A percentile compares a stretch with the other conserved stretches of the same genome.
These are phyloP conservation scores for Phoenoteleia sp. DNA, from an alignment of 2,888 invertebrate species.

Conservation along the genomic window DNA sequence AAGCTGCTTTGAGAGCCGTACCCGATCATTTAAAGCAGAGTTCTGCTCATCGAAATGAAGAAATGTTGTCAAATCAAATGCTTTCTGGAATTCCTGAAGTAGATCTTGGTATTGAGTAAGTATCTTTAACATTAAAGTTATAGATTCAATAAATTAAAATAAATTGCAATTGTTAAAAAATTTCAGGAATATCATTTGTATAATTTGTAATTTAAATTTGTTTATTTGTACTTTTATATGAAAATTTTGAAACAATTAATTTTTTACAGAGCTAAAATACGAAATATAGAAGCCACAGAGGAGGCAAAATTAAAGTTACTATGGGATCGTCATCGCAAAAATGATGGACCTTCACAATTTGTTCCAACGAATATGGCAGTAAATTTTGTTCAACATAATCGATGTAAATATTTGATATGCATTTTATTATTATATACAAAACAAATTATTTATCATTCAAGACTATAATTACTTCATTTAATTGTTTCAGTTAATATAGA, in stretches of 20 bases:
- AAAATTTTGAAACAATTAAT: no score
- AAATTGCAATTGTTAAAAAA: no score
- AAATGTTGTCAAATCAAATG: slow-evolving; percentile 99
- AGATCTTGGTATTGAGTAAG: slow-evolving; percentile 98
- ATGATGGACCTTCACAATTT: slow-evolving; percentile 97
- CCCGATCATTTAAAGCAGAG: slow-evolving; percentile 96
- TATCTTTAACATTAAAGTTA: no score
- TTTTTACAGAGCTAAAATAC: slow-evolving; percentile 96
- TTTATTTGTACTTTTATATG: no score
- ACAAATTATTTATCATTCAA: no score
- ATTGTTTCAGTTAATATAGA: slow-evolving; percentile 94
- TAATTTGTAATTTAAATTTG: no score
- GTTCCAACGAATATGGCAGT: slow-evolving; percentile 99
- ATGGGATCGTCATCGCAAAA: slow-evolving; percentile 96
- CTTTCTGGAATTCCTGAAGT: slow-evolving; percentile 99
- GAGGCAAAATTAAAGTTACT: slow-evolving; percentile 98
- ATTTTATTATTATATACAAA: slow-evolving; percentile 35
- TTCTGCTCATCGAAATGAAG: slow-evolving; percentile 96
- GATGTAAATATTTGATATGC: slow-evolving; percentile 90
- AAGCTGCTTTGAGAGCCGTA: slow-evolving; percentile 95
- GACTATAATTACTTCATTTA: not conserved
- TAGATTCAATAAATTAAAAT: no score
- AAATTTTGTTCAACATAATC: slow-evolving; percentile 98
- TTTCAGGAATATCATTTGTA: no score
- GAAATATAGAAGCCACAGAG: slow-evolving; percentile 99